Conservation (phyloP, 2,113 vertebrate genomes). For the Baryphthengus martii region DNA sequence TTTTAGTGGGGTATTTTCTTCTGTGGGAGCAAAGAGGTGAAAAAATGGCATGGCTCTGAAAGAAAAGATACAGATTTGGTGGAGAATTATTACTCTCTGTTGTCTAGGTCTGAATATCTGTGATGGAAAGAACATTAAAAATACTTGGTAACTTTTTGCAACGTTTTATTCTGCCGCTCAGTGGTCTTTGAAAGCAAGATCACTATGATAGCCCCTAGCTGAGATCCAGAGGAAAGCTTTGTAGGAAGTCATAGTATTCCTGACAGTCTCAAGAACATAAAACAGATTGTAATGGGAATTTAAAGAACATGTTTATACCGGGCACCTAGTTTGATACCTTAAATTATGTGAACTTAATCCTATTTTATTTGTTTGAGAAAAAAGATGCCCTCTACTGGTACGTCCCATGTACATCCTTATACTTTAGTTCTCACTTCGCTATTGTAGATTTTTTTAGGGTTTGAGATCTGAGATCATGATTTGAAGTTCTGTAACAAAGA, state of each 20-base stretch:
- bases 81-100: background rate
- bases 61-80: background rate
- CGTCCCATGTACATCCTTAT: background rate
- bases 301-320: background rate
- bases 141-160: background rate
- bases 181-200: background rate
- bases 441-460: background rate
- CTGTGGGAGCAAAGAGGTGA: background rate
- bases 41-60: background rate
- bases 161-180: background rate
- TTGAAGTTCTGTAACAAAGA: background rate
- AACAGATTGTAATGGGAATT: background rate
- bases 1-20: background rate
- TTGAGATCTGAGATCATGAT: background rate
- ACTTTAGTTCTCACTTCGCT: background rate
- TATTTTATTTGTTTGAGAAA: background rate
- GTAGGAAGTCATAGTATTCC: background rate
- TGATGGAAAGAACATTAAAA: background rate
- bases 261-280: background rate
- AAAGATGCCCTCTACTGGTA: constrained; percentile 19
- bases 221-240: background rate
- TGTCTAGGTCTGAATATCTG: background rate
- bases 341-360: background rate
- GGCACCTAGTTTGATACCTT: background rate
- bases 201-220: background rate